A percentile compares a stretch with the other conserved stretches of the same genome.
Conservation (phyloP, 2,113 vertebrate species). For the Macquaria australasica region DNA sequence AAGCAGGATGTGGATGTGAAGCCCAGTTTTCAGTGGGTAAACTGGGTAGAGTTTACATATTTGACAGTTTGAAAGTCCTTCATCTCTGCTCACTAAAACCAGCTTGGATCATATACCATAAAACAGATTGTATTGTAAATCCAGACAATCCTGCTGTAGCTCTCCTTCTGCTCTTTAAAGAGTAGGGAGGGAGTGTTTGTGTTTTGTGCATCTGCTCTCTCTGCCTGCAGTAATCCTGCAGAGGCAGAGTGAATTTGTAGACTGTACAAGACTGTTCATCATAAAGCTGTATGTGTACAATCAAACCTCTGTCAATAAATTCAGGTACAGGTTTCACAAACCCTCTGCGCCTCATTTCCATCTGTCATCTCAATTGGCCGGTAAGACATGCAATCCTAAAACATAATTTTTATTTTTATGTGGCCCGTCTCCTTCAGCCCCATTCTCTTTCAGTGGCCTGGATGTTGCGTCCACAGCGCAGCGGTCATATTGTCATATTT, state of each 20-base stretch:
- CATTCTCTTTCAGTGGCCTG: neutral
- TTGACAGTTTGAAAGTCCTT: neutral
- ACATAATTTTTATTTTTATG: constrained; percentile 24
- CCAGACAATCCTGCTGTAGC: neutral
- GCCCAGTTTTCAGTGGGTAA: neutral
- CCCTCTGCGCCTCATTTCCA: neutral
- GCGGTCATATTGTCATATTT: constrained; percentile 33
- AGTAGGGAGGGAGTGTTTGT: neutral
- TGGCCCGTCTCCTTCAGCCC: neutral
- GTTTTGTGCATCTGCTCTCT: neutral
- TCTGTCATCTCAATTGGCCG: constrained; percentile 18
- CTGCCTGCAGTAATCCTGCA: constrained; percentile 1
- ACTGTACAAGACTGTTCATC: constrained; percentile 1
- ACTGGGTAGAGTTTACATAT: neutral
- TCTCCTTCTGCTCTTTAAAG: neutral
- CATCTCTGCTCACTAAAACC: neutral
- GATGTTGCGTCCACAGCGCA: constrained; percentile 1
- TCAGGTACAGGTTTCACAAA: constrained; percentile 21
- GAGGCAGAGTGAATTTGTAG: neutral
- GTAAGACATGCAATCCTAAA: constrained; percentile 13
- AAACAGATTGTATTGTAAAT: neutral
- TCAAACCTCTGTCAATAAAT: constrained; percentile 30
- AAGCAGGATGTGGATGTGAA: neutral
- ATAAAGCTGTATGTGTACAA: neutral
- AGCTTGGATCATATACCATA: neutral